Evolutionary conservation across 1,140 invertebrate genomes (phyloP).

Genomic region (Oryzaephilus surinamensis): DNA sequence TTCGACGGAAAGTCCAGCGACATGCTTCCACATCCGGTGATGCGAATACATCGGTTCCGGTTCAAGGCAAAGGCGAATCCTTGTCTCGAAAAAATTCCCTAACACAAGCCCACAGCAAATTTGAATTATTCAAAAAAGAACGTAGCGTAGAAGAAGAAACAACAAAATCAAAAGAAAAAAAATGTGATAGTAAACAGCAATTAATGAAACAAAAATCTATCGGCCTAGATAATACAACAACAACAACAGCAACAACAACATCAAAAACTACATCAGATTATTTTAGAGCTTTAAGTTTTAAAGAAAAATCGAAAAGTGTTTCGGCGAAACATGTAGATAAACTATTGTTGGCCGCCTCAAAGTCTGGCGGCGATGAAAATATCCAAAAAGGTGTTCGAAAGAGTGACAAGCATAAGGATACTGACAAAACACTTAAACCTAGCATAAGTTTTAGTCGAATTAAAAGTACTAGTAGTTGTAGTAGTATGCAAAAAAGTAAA

Average conservation of each 20-base stretch:
- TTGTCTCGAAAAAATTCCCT: slow-evolving; percentile 33
- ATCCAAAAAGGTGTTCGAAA: slow-evolving; percentile 31
- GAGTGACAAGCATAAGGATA: slow-evolving; percentile 30
- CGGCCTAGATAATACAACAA: slow-evolving; percentile 14
- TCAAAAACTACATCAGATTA: slow-evolving; percentile 16
- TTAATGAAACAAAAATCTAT: slow-evolving; percentile 27
- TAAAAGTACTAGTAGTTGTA: slow-evolving; percentile 16
- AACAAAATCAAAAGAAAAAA: slow-evolving; percentile 16
- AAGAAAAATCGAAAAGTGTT: slow-evolving; percentile 25
- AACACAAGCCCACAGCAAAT: too few relatives aligned
- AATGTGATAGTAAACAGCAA: slow-evolving; percentile 16
- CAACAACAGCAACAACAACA: too few relatives aligned
- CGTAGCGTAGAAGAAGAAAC: slow-evolving; percentile 11
- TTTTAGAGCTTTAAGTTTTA: slow-evolving; percentile 24
- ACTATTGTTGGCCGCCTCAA: slow-evolving; percentile 14
- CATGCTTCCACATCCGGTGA: slow-evolving; percentile 9
- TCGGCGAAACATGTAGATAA: slow-evolving; percentile 24
- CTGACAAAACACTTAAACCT: slow-evolving; percentile 18
- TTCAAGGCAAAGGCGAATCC: slow-evolving; percentile 18
- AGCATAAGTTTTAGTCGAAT: slow-evolving; percentile 9
- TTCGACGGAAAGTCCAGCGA: slow-evolving; percentile 15
- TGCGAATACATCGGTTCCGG: slow-evolving; percentile 12
- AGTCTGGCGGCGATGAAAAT: slow-evolving; percentile 14
- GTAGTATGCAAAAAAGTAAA: slow-evolving; percentile 15
- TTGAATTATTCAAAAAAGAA: slow-evolving; percentile 22